Evolutionary conservation across 2,888 invertebrate genomes (phyloP), one percentile per base, ranked within the genome.

Genomic region (Andrena fulva): DNA sequence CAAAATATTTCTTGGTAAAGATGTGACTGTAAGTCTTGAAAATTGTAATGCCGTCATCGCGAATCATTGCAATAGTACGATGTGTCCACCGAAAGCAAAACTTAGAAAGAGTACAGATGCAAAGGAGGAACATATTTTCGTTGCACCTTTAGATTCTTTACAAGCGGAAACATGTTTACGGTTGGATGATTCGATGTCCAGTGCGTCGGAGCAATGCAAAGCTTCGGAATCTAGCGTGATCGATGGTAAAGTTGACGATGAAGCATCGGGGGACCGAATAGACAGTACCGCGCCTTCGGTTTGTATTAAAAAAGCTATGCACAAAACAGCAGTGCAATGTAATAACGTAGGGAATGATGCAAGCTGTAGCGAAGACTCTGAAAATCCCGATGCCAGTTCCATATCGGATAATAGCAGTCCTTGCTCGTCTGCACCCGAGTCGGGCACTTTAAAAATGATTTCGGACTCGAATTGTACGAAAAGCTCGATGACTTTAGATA

Each of bases 351-450:
- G 29, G 60, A 50, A 33, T 2, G 80, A 80, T n/a, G 29, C n/a
- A 20, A 77, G 27, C 52, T 74, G 20, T 2, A 71, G 68, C 8
- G 78, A 80, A 8, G 72, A 85, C 16, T 35, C 60, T 5, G 79
- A 87, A 52, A 79, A 80, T 50, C 64, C 72, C 12, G 80, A 82
- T 2, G 33, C 60, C 6, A 81, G 81, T 67, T 16, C 63, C 24
- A 62, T 60, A 42, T 69, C 67, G 3, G 70, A 59, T 2, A 67
- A n/a, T 33, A 54, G 42, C 52, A 50, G 50, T 52, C 52, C 74
- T 12, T 66, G 29, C 0, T 66, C 67, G 7, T 27, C 80, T 5
- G 6, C 63, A 5, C n/a, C n/a, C 12, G 80, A 80, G 27, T 63
- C 66, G 0, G 60, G 20, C 8, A 35, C 42, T 3, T 35, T 50